Percentiles rank a stretch among this genome's conserved stretches.
phyloP scores from a whole-genome alignment of 1,140 invertebrate species.

The Dendrolimus punctatus region DNA sequence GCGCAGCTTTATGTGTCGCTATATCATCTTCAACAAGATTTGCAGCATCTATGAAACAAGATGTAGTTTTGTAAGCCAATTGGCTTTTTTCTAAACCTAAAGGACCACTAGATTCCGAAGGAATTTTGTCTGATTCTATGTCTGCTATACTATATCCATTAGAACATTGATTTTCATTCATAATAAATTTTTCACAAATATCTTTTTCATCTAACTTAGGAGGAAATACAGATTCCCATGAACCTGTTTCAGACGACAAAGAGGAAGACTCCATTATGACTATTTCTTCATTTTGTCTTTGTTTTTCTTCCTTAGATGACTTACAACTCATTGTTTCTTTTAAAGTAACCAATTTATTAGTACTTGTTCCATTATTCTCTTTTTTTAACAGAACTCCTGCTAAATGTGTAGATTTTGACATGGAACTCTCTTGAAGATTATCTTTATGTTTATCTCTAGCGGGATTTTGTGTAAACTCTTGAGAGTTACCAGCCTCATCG shows the following conservation, averaged over 20 bases:
- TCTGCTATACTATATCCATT: slow-evolving; percentile 1
- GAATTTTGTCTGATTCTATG: neutral
- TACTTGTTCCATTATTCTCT: slow-evolving; percentile 18
- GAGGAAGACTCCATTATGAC: slow-evolving; percentile 74
- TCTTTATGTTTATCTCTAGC: slow-evolving; percentile 17
- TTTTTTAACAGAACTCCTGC: slow-evolving; percentile 22
- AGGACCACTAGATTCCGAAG: slow-evolving; percentile 7
- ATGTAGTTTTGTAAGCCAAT: slow-evolving; percentile 40
- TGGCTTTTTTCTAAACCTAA: slow-evolving; percentile 1
- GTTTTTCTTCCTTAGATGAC: slow-evolving; percentile 78
- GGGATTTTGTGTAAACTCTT: slow-evolving; percentile 24
- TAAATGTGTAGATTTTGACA: slow-evolving; percentile 16
- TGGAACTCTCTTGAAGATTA: slow-evolving; percentile 10
- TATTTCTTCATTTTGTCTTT: slow-evolving; percentile 80
- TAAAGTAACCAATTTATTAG: slow-evolving; percentile 10
- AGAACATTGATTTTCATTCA: slow-evolving; percentile 29
- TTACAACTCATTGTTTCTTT: slow-evolving; percentile 26
- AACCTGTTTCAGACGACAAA: slow-evolving; percentile 74
- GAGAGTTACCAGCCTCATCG: slow-evolving; percentile 33
- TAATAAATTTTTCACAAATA: slow-evolving; percentile 43
- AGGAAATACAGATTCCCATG: slow-evolving; percentile 75
- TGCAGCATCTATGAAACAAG: slow-evolving; percentile 83
- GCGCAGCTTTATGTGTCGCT: neutral
- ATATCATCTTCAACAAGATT: slow-evolving; percentile 77
- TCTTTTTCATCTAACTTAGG: slow-evolving; percentile 47